Base-by-base conservation (phyloP, 2,797 vertebrate genomes). In the Lepus oiostolus region DNA sequence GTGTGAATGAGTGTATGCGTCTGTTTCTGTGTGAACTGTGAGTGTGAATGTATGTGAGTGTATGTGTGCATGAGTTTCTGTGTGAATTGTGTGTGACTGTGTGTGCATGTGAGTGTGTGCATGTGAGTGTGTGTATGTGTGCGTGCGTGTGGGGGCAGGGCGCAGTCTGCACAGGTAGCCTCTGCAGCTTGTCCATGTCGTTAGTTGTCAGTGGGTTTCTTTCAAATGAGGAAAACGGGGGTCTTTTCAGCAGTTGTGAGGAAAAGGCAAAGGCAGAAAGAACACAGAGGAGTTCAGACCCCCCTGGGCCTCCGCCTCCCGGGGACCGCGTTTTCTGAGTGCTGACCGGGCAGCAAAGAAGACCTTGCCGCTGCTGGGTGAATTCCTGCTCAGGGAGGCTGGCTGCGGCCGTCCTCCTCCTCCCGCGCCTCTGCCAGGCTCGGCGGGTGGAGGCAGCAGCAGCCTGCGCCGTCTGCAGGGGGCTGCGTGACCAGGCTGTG, bases 311-410 rank as follows among this genome's bases (percentile, higher is more conserved):
- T 90, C 71, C 60, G 85, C 63, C 84, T 70, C 8, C 0, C 26
- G 19, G 35, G 72, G 90, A 85, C 85, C 94, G 79, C 71, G 94
- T 68, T 93, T 94, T 94, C 81, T 91, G 90, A 81, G 88, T 90
- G 82, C 81, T 85, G 91, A 75, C 52, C 67, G 50, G 87, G 79
- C 35, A 80, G 77, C 70, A 96, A 58, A 38, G 75, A 88, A 95
- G 95, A 90, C 62, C 94, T 58, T 32, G 94, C 96, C 89, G 82
- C 80, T 95, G 91, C 92, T 82, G 65, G 47, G 35, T 90, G 95
- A 90, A 96, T 97, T 93, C 93, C 94, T 22, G 77, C 72, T 89
- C 74, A 74, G 5, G 93, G 65, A 68, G 93, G 60, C 38, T 38
- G 2, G 24, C 82, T 11, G 91, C 30, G 12, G 28, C 82, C 50